phyloP scores from a whole-genome alignment of 2,113 vertebrate species.

The Anas platyrhynchos region DNA sequence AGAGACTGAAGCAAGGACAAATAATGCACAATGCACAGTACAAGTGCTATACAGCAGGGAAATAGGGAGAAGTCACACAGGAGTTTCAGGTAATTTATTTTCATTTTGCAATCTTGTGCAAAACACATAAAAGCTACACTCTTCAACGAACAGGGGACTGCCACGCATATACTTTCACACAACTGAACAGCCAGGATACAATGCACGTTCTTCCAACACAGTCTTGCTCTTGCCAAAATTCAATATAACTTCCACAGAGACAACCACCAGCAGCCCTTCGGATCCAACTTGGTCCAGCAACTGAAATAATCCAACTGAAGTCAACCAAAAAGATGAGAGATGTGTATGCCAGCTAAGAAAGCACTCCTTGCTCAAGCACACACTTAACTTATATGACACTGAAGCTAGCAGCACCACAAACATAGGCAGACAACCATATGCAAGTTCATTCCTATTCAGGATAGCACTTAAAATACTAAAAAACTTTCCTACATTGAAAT shows the following conservation, averaged over 20 bases:
- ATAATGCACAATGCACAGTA: neutral
- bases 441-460: neutral
- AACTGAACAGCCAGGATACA: neutral
- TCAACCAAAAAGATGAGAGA: neutral
- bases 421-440: neutral
- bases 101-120: neutral
- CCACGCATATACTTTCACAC: neutral
- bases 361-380: neutral
- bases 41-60: neutral
- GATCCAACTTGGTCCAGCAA: neutral
- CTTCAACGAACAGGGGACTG: neutral
- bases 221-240: neutral
- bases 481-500: neutral
- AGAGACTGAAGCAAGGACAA: neutral
- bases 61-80: rapidly evolving
- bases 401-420: neutral
- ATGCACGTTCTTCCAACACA: neutral
- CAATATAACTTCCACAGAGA: neutral
- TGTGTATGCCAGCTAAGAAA: neutral
- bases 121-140: neutral
- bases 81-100: neutral
- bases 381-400: neutral
- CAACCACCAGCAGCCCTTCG: neutral
- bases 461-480: neutral
- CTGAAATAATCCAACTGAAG: neutral